These are phyloP conservation scores for Disparrhopalites patrizii DNA, from an alignment of 2,888 invertebrate genomes.

Conservation along the genomic window DNA sequence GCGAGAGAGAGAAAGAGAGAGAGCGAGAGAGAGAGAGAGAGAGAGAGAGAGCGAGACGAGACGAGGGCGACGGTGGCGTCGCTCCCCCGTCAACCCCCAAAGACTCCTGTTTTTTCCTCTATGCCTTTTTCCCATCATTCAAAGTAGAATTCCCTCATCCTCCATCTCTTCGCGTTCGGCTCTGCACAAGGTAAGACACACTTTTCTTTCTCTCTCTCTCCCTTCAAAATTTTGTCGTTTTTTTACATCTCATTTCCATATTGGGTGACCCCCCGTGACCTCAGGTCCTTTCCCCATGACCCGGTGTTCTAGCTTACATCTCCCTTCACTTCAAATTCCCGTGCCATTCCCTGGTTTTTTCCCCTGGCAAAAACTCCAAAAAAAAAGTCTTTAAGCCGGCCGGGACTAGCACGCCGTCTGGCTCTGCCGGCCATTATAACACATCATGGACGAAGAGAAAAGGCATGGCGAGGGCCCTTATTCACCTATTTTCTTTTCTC, in stretches of 20 bases:
- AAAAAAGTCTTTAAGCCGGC: neutral
- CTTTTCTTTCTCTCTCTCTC: constrained; percentile 20
- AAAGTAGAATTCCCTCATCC: constrained; percentile 9
- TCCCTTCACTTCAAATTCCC: too few species aligned
- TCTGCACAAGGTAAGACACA: constrained; percentile 45
- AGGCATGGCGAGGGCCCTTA: constrained; percentile 1
- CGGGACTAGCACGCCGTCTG: constrained; percentile 7
- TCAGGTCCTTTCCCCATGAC: too few species aligned
- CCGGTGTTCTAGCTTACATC: too few species aligned
- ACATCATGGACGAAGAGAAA: neutral
- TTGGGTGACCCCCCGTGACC: neutral
- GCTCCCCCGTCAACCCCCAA: neutral
- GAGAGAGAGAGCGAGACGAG: neutral
- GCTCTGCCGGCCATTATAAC: neutral
- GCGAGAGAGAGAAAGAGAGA: too few species aligned
- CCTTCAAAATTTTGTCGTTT: neutral
- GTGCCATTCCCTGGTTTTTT: too few species aligned
- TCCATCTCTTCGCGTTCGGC: constrained; percentile 47
- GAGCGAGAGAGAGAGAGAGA: too few species aligned
- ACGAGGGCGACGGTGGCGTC: constrained; percentile 20
- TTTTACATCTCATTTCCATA: too few species aligned
- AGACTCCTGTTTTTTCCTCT: constrained; percentile 10
- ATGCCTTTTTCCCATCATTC: constrained; percentile 28
- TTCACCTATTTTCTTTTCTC: neutral
- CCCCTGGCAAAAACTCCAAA: too few species aligned